Evolutionary conservation across 1,140 invertebrate genomes (phyloP).

Genomic region (Bombus breviceps): DNA sequence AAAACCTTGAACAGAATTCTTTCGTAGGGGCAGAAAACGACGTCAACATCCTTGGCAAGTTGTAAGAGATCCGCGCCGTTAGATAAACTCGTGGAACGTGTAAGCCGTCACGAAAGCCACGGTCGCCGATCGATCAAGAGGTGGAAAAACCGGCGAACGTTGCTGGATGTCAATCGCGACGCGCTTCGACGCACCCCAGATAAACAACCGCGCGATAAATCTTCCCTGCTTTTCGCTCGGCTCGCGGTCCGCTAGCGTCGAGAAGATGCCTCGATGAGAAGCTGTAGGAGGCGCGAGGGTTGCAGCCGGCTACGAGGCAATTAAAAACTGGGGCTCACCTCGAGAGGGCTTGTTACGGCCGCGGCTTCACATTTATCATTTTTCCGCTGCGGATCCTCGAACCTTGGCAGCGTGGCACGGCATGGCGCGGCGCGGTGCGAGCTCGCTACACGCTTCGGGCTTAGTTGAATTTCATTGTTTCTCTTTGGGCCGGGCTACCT

Average conservation of each 20-base stretch:
- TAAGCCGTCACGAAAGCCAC: neutral
- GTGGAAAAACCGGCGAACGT: slow-evolving; percentile 27
- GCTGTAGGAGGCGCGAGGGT: neutral
- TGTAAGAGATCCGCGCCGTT: neutral
- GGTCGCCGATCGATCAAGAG: neutral
- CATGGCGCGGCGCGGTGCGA: too few relatives aligned
- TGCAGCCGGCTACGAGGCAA: slow-evolving; percentile 70
- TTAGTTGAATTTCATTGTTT: slow-evolving; percentile 69
- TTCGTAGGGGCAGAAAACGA: neutral
- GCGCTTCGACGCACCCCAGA: slow-evolving; percentile 40
- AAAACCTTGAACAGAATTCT: neutral
- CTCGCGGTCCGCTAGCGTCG: neutral
- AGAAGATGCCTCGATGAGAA: slow-evolving; percentile 13
- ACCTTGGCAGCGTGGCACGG: slow-evolving; percentile 16
- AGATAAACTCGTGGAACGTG: slow-evolving; percentile 12
- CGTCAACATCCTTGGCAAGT: slow-evolving; percentile 8
- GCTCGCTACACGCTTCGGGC: slow-evolving; percentile 7
- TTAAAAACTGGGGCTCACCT: slow-evolving; percentile 79
- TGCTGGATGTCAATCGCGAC: slow-evolving; percentile 43
- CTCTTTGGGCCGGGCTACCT: slow-evolving; percentile 50
- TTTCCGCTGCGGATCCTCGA: slow-evolving; percentile 66
- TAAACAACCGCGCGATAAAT: slow-evolving; percentile 68
- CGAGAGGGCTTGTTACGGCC: slow-evolving; percentile 77
- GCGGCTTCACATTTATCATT: slow-evolving; percentile 78
- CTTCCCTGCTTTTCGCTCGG: slow-evolving; percentile 36